phyloP scores from a whole-genome alignment of 2,888 invertebrate genomes.

The Andrena flavipes region DNA sequence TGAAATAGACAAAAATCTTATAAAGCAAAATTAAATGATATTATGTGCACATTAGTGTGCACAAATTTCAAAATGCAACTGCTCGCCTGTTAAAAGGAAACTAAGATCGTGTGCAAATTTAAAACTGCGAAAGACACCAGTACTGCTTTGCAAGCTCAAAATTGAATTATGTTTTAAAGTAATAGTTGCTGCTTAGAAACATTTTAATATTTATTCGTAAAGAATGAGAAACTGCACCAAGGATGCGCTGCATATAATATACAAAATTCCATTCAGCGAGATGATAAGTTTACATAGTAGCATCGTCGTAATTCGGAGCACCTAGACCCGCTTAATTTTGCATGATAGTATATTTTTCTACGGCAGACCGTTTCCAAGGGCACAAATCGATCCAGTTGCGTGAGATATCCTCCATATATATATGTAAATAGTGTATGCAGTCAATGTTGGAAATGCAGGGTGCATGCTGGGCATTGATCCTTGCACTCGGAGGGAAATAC shows the following conservation, averaged over 20 bases:
- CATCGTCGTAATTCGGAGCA: neutral
- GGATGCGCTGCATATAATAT: neutral
- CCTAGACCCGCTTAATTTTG: neutral
- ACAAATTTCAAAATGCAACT: neutral
- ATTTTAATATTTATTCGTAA: neutral
- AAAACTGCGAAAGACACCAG: neutral
- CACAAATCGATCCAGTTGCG: neutral
- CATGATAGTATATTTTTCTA: conserved; percentile 4
- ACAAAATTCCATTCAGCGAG: neutral
- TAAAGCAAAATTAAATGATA: neutral
- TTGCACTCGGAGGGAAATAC: conserved; percentile 81
- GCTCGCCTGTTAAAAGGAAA: no score
- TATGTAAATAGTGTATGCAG: conserved; percentile 74
- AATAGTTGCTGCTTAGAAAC: neutral
- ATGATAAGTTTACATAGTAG: neutral
- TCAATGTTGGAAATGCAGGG: conserved; percentile 80
- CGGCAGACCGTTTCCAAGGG: neutral
- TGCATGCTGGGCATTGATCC: conserved; percentile 81
- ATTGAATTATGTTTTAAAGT: neutral
- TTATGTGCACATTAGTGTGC: no score
- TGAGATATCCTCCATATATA: conserved; percentile 26
- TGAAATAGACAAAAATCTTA: conserved; percentile 13
- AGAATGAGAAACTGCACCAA: neutral
- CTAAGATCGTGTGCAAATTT: no score
- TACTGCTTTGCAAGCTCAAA: neutral